phyloP scores from a whole-genome alignment of 2,113 vertebrate genomes.

The Cyprichromis sp. region DNA sequence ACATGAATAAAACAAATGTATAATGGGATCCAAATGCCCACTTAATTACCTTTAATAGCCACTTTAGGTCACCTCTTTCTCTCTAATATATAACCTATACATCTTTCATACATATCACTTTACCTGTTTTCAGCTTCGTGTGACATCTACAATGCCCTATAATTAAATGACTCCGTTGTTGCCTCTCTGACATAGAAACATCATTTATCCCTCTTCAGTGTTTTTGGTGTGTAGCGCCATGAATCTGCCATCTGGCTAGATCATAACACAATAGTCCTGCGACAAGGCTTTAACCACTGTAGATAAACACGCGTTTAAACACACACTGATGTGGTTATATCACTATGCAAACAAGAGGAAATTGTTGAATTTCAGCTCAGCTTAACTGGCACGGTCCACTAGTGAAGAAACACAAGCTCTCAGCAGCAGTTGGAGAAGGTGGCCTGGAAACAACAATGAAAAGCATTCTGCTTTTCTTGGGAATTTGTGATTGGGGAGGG shows the following conservation, averaged over 20 bases:
- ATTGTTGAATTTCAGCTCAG: background rate
- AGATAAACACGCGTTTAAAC: background rate
- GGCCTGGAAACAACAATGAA: constrained; percentile 12
- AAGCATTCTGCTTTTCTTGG: background rate
- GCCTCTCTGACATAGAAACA: background rate
- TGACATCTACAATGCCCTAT: background rate
- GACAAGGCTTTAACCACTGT: background rate
- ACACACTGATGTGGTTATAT: background rate
- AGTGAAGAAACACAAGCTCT: background rate
- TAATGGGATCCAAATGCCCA: background rate
- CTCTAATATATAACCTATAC: background rate
- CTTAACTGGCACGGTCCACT: background rate
- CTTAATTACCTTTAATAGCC: background rate
- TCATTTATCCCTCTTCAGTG: background rate
- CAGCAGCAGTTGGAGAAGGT: background rate
- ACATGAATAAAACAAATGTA: background rate
- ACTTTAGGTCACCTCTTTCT: background rate
- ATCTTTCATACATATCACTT: background rate
- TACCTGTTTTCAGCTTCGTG: background rate
- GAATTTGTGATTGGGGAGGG: background rate
- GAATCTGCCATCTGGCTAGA: background rate
- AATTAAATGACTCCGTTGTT: background rate
- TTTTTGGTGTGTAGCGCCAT: background rate
- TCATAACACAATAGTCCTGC: background rate
- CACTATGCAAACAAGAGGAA: background rate